Conservation (phyloP, 2,888 invertebrate genomes). For the Amphipoea lucens region DNA sequence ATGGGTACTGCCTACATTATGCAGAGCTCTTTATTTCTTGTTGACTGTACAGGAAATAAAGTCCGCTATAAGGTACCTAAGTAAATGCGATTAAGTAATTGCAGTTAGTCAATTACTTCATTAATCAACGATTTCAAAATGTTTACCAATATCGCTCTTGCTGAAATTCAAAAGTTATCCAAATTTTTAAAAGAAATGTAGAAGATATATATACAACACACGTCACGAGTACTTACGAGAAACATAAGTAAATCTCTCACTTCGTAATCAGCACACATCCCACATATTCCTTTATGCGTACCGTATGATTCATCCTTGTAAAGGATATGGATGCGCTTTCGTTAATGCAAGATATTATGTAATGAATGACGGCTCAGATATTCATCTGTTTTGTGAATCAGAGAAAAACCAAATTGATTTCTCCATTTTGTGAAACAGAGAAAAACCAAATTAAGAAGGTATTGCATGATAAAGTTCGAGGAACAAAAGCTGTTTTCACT, state of each 20-base stretch:
- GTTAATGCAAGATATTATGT: slow-evolving; percentile 35
- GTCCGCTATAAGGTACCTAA: background rate
- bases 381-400: slow-evolving; percentile 17
- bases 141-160: background rate
- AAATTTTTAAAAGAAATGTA: background rate
- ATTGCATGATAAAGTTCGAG: background rate
- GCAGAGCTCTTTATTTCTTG: slow-evolving; percentile 12
- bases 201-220: background rate
- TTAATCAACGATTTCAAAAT: background rate
- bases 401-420: slow-evolving; percentile 12
- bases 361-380: slow-evolving; percentile 25
- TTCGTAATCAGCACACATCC: slow-evolving; percentile 54
- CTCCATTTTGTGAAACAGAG: background rate
- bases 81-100: background rate
- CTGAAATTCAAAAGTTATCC: background rate
- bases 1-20: background rate
- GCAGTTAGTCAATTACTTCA: background rate
- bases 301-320: slow-evolving; percentile 38
- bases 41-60: background rate
- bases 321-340: slow-evolving; percentile 42
- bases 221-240: background rate
- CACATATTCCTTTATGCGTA: slow-evolving; percentile 40
- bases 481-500: slow-evolving; percentile 7
- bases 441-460: background rate
- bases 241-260: slow-evolving; percentile 6